Conservation (phyloP, 1,140 invertebrate species). For the Macrosteles quadrilineatus region DNA sequence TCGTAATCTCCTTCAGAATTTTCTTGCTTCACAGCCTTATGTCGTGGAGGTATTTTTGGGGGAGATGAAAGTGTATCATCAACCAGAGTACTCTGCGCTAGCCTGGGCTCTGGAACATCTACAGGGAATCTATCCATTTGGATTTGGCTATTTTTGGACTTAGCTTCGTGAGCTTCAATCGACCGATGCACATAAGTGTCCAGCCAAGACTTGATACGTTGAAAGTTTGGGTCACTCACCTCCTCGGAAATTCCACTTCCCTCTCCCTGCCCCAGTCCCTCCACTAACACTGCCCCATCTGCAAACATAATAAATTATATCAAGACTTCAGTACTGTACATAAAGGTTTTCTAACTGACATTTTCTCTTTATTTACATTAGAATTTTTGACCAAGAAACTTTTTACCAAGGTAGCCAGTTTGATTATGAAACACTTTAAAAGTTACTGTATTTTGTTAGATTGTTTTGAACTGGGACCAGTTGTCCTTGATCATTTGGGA, state of each 20-base stretch:
- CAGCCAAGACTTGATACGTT: constrained; percentile 27
- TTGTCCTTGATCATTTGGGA: too few species aligned
- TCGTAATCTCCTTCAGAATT: not conserved
- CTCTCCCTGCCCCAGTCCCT: constrained; percentile 12
- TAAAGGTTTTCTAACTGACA: too few species aligned
- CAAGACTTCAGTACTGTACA: too few species aligned
- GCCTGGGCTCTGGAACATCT: not conserved
- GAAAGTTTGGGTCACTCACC: constrained; percentile 30
- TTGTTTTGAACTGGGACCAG: too few species aligned
- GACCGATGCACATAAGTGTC: constrained; percentile 22
- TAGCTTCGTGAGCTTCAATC: not conserved
- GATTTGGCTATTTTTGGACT: not conserved
- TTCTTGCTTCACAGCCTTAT: not conserved
- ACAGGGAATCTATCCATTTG: not conserved
- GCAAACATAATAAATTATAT: constrained; percentile 4
- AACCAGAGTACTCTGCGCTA: constrained; percentile 1
- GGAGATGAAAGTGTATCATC: not conserved
- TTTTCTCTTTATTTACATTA: too few species aligned
- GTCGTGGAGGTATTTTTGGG: not conserved
- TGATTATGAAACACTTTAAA: too few species aligned
- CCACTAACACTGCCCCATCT: constrained; percentile 27
- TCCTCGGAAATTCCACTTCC: constrained; percentile 15
- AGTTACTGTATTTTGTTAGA: too few species aligned
- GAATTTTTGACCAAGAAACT: too few species aligned
- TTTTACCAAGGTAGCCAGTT: too few species aligned